Base-by-base conservation (phyloP, 2,797 vertebrate genomes). In the Zenarchopterus dispar region DNA sequence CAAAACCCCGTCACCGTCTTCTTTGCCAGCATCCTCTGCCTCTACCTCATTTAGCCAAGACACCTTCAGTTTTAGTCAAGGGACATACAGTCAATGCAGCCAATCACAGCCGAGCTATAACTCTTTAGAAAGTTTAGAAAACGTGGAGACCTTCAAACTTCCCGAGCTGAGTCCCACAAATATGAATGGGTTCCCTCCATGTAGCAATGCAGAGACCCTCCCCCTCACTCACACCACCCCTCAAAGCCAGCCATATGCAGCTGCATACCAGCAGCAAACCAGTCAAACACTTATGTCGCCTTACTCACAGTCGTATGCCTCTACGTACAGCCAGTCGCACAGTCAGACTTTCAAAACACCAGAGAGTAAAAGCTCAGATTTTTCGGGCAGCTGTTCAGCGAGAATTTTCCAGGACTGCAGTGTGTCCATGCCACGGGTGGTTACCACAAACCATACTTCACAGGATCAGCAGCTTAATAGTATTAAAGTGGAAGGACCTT, bases 401-500 rank as follows among this genome's bases (percentile, higher is more conserved):
- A 80, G 86, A 50, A 61, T 71, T 21, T 87, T 92, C 53, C 90
- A 82, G 68, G 78, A 88, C 68, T 91, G 92, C 66, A 84, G 81
- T 18, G 54, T 88, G 11, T 81, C 90, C n/a, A 61, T 76, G 10
- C 87, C 73, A 69, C 60, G 70, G 0, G 57, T 61, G 60, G 54
- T 85, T 31, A 60, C 62, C 62, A 67, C 84, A 0, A 75, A 84
- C 50, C 88, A 84, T 53, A 74, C 85, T 0, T 80, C 86, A 41
- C 90, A 89, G 61, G 88, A 93, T 63, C 80, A 89, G 0, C 91
- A 90, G 75, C 87, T 94, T 75, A 94, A 83, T 77, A 93, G 92
- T 56, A 93, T 96, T 63, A 97, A 96, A 88, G 94, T 95, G 73
- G 95, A 97, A 81, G 91, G 92, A 44, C 90, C 88, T 5, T 92